phyloP scores from a whole-genome alignment of 1,140 invertebrate species.

The Vanessa tameamea region DNA sequence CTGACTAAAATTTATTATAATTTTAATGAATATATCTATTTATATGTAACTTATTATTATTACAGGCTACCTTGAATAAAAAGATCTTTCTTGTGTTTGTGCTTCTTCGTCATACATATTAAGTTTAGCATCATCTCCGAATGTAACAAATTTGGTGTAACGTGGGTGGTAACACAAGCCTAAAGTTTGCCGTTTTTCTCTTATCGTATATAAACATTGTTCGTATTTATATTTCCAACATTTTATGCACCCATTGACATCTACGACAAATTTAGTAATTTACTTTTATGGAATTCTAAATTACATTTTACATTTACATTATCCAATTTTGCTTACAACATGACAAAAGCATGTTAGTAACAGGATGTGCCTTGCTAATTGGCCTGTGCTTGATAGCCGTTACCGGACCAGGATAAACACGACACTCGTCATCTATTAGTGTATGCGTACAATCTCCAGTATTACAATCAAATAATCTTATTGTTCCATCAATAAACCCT shows the following conservation, averaged over 20 bases:
- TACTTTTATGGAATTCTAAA: not conserved
- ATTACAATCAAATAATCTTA: conserved; percentile 78
- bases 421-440: conserved; percentile 80
- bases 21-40: conserved; percentile 1
- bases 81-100: conserved; percentile 81
- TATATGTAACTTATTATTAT: not conserved
- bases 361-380: conserved; percentile 80
- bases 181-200: conserved; percentile 83
- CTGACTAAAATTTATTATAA: conserved; percentile 46
- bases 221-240: conserved; percentile 84
- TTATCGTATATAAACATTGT: conserved; percentile 83
- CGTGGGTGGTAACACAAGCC: conserved; percentile 82
- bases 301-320: not conserved
- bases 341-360: conserved; percentile 79
- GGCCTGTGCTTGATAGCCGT: conserved; percentile 83
- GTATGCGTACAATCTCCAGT: conserved; percentile 66
- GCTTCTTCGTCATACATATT: conserved; percentile 84
- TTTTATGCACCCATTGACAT: conserved; percentile 83
- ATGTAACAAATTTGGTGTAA: conserved; percentile 82
- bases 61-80: conserved; percentile 79
- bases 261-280: conserved; percentile 56
- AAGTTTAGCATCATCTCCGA: conserved; percentile 83
- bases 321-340: conserved; percentile 77
- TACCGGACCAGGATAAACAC: conserved; percentile 77
- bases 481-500: conserved; percentile 81